Evolutionary conservation across 2,113 vertebrate species (phyloP), one percentile per base, ranked within the genome.

Genomic region (Phaetusa simplex): DNA sequence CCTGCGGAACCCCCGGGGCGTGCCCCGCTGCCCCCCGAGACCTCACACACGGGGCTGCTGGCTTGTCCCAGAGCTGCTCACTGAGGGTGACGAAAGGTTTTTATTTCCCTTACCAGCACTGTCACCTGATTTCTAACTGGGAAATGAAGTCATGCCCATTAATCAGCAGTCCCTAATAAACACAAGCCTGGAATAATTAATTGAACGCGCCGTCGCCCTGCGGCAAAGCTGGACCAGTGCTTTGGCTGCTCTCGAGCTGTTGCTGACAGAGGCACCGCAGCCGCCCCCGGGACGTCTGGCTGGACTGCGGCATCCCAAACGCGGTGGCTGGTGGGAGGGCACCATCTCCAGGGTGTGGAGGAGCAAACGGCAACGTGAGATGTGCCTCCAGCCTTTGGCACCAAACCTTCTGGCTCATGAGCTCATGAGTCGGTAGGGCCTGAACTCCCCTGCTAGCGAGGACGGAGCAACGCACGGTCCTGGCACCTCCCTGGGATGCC

Each of bases 261-360:
- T 36, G 26, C 34, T 45, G 79, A 45, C 4, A 17, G 49, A 86
- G 36, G 47, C 47, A 67, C 47, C 0, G 1, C 45, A 62, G 81
- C n/a, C 2, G 0, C 12, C 47, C 22, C 36, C 2, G 3, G 87
- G 64, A 34, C 1, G 4, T 34, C 76, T 53, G 40, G 34, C 70
- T 34, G n/a, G 80, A 67, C 56, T 2, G 4, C 0, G 3, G 72
- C 34, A 34, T 20, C 42, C 4, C 6, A 26, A 62, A 27, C 1
- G 1, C 8, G 1, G 47, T 0, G 4, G 36, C 36, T 1, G 3
- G 22, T 0, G 9, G 23, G 69, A 62, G 12, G 22, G 40, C 82
- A 84, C 24, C 0, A 0, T 49, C 71, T 76, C 49, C 1, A 0
- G 4, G 47, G 34, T 55, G 29, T 3, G 0, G 40, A 73, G 47